A percentile compares a stretch with the other conserved stretches of the same genome.
These are phyloP conservation scores for Eufriesea mexicana DNA, from an alignment of 1,140 invertebrate genomes.

Conservation along the genomic window DNA sequence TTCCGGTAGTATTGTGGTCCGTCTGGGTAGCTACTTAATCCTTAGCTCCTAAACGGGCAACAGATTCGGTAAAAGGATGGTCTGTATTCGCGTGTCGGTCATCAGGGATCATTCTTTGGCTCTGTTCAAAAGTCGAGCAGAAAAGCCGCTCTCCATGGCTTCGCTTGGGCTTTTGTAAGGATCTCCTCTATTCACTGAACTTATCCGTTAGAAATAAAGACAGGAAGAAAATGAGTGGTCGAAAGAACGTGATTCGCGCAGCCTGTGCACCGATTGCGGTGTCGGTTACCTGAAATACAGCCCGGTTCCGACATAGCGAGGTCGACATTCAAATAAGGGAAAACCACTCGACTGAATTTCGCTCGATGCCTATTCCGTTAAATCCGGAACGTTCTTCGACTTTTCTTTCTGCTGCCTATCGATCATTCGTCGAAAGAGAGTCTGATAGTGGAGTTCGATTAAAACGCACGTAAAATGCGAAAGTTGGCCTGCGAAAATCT, in stretches of 20 bases:
- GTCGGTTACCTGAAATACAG: conserved; percentile 8
- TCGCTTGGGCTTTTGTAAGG: neutral
- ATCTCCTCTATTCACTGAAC: conserved; percentile 27
- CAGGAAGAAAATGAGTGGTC: conserved; percentile 8
- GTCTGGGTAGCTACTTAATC: conserved; percentile 3
- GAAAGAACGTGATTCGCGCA: conserved; percentile 20
- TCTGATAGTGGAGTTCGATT: too few relatives aligned
- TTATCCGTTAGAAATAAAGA: conserved; percentile 27
- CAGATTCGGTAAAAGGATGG: neutral
- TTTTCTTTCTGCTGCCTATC: neutral
- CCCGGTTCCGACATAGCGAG: neutral
- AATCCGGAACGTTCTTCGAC: neutral
- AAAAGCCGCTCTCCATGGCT: neutral
- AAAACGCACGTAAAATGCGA: too few relatives aligned
- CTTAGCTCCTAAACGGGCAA: neutral
- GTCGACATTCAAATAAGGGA: conserved; percentile 21
- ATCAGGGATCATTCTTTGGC: neutral
- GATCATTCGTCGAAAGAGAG: neutral
- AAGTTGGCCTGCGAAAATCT: too few relatives aligned
- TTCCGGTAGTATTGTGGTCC: neutral
- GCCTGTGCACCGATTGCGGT: conserved; percentile 21
- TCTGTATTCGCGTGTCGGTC: conserved; percentile 12
- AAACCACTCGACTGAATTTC: neutral
- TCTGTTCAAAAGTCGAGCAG: conserved; percentile 12
- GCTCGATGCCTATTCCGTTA: neutral